A percentile compares a stretch with the other conserved stretches of the same genome.
Evolutionary conservation across 1,140 invertebrate species (phyloP).

Genomic region (Venturia canescens): DNA sequence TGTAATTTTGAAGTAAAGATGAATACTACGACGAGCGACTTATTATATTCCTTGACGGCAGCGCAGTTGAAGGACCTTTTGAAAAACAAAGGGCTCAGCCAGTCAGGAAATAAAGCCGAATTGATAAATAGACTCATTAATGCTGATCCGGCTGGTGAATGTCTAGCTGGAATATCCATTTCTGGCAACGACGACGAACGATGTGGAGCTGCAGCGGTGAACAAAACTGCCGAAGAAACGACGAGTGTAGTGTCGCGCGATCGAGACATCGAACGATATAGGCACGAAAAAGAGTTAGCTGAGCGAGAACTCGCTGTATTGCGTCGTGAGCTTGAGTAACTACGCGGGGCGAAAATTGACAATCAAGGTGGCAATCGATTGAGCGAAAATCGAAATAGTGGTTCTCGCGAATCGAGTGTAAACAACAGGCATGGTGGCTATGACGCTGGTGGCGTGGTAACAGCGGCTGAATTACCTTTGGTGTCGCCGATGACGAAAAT

Average conservation of each 20-base stretch:
- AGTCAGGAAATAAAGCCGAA: constrained; percentile 35
- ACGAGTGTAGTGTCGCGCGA: not conserved
- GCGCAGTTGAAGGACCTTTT: constrained; percentile 11
- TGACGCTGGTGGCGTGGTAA: not conserved
- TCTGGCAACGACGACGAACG: no score
- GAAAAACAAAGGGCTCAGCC: not conserved
- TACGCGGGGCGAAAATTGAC: not conserved
- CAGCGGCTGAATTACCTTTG: not conserved
- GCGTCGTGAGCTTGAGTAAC: constrained; percentile 21
- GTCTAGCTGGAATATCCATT: no score
- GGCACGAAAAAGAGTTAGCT: constrained; percentile 22
- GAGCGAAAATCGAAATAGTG: no score
- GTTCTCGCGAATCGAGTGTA: no score
- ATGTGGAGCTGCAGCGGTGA: not conserved
- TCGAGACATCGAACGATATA: constrained; percentile 11
- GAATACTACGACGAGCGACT: constrained; percentile 3
- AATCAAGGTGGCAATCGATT: no score
- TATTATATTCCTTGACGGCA: not conserved
- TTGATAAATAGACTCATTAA: no score
- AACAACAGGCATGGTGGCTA: no score
- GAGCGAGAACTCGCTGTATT: constrained; percentile 9
- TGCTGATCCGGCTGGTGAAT: no score
- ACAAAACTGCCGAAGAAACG: not conserved
- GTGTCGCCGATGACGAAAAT: constrained; percentile 12
- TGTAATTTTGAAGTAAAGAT: no score